phyloP scores from a whole-genome alignment of 2,113 vertebrate species.

The Puntigrus tetrazona region DNA sequence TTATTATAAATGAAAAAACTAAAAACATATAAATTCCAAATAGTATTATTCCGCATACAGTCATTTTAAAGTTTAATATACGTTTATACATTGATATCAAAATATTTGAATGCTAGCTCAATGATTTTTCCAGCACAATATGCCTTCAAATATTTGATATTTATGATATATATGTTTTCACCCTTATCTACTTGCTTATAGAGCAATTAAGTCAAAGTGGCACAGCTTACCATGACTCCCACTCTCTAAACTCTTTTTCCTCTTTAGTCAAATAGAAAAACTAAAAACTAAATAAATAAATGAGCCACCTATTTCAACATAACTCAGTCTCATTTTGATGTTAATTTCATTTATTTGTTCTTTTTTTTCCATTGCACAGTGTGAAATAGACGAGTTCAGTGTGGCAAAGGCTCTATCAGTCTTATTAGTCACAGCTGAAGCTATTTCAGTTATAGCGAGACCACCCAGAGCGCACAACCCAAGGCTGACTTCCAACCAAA shows the following conservation, averaged over 20 bases:
- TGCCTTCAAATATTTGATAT: too few relatives aligned
- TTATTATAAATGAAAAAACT: too few relatives aligned
- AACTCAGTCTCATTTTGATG: neutral
- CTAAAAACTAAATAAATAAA: neutral
- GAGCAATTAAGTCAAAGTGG: neutral
- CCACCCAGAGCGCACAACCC: constrained; percentile 22
- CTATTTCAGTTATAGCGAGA: constrained; percentile 24
- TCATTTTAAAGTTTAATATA: neutral
- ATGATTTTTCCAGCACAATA: neutral
- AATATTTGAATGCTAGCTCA: neutral
- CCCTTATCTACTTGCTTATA: neutral
- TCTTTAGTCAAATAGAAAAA: neutral
- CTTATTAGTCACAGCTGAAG: constrained; percentile 35
- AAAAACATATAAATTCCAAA: too few relatives aligned
- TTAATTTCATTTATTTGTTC: constrained; percentile 2
- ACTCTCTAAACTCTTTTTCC: neutral
- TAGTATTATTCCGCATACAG: too few relatives aligned
- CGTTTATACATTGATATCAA: neutral
- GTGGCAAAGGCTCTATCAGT: constrained; percentile 11
- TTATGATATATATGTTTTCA: too few relatives aligned
- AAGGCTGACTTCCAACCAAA: constrained; percentile 13
- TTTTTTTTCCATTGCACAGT: constrained; percentile 13
- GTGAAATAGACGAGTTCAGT: constrained; percentile 21
- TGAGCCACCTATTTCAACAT: neutral
- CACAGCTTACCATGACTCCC: neutral